Evolutionary conservation across 2,888 invertebrate genomes (phyloP).

Genomic region (Carabus problematicus): DNA sequence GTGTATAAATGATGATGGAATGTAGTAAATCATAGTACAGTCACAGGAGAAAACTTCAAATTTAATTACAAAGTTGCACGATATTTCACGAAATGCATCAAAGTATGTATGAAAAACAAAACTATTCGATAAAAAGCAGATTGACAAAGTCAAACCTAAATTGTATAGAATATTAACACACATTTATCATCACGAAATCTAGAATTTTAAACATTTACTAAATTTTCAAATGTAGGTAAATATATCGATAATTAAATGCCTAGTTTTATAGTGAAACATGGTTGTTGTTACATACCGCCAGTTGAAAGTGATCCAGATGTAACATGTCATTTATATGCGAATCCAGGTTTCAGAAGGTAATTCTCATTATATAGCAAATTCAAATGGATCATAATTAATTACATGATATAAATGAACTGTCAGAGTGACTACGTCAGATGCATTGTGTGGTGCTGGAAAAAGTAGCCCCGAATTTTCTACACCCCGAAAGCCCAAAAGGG

Average conservation of each 20-base stretch:
- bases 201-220: neutral
- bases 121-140: too few relatives aligned
- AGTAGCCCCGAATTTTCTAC: slow-evolving; percentile 32
- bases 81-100: too few relatives aligned
- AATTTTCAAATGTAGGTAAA: slow-evolving; percentile 1
- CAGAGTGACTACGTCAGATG: slow-evolving; percentile 25
- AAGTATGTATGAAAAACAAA: too few relatives aligned
- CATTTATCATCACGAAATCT: neutral
- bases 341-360: slow-evolving; percentile 28
- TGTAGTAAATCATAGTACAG: too few relatives aligned
- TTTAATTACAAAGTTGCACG: too few relatives aligned
- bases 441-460: slow-evolving; percentile 25
- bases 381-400: neutral
- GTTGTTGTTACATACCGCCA: slow-evolving; percentile 29
- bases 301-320: slow-evolving; percentile 19
- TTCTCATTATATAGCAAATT: neutral
- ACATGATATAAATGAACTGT: too few relatives aligned
- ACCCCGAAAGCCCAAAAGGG: neutral
- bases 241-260: slow-evolving; percentile 16
- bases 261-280: slow-evolving; percentile 36
- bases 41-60: too few relatives aligned
- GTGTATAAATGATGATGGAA: too few relatives aligned
- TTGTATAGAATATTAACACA: too few relatives aligned
- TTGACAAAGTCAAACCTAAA: too few relatives aligned
- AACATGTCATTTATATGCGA: slow-evolving; percentile 30